Evolutionary conservation across 2,113 vertebrate species (phyloP).

Genomic region (Osmerus mordax): DNA sequence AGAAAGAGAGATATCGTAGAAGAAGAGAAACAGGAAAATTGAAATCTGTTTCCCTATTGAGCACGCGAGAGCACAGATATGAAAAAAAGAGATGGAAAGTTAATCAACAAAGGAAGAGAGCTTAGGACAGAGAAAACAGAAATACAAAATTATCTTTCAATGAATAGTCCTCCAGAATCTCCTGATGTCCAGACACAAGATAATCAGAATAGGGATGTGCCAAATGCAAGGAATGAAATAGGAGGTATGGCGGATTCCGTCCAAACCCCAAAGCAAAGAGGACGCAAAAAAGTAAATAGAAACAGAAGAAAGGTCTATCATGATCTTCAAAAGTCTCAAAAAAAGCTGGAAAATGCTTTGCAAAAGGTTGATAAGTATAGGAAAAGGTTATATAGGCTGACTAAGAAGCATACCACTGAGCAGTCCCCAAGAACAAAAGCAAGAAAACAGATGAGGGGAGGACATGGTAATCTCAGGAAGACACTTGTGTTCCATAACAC

Average conservation of each 20-base stretch:
- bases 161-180: neutral
- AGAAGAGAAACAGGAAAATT: no score
- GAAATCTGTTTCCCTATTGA: no score
- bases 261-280: constrained; percentile 2
- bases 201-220: neutral
- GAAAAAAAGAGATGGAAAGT: neutral
- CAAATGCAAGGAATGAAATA: neutral
- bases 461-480: constrained; percentile 6
- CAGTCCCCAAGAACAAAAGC: constrained; percentile 3
- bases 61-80: neutral
- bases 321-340: neutral
- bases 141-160: neutral
- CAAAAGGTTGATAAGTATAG: neutral
- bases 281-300: neutral
- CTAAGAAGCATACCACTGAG: no score
- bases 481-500: neutral
- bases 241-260: neutral
- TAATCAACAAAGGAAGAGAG: neutral
- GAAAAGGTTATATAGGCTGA: no score
- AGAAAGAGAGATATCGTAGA: no score
- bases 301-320: constrained; percentile 1
- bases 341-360: neutral
- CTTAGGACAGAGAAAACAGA: neutral
- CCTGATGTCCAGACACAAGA: neutral
- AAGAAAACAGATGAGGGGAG: neutral